Conservation (phyloP, 2,888 invertebrate genomes). For the Drosophila mimetica region DNA sequence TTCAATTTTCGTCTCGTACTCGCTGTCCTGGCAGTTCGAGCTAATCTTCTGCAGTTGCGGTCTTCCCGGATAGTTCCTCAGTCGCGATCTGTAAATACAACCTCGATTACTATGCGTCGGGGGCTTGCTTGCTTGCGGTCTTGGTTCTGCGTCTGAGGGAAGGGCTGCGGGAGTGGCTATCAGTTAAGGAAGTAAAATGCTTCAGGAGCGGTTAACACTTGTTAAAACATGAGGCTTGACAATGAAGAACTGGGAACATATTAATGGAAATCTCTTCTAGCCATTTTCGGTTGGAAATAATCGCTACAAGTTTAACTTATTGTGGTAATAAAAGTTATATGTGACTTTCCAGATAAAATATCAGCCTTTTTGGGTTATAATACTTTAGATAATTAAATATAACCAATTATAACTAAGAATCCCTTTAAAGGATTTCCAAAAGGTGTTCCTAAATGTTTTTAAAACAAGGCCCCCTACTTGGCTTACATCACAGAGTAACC, state of each 20-base stretch:
- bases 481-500: conserved; percentile 3
- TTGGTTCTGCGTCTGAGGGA: conserved; percentile 7
- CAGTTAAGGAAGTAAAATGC: conserved; percentile 6
- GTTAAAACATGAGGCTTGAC: background rate
- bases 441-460: no score
- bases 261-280: background rate
- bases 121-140: background rate
- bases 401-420: no score
- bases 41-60: conserved; percentile 88
- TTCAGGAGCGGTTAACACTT: background rate
- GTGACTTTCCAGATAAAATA: no score
- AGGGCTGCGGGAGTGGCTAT: conserved; percentile 4
- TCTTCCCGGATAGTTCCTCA: conserved; percentile 88
- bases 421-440: no score
- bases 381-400: no score
- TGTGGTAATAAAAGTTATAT: no score
- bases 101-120: conserved; percentile 5
- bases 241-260: background rate
- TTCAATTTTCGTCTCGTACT: conserved; percentile 92
- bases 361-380: no score
- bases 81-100: conserved; percentile 67
- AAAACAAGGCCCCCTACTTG: no score
- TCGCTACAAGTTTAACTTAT: no score
- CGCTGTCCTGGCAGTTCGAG: conserved; percentile 87
- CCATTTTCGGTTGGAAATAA: no score